phyloP scores from a whole-genome alignment of 2,797 vertebrate genomes.

The Champsocephalus esox region DNA sequence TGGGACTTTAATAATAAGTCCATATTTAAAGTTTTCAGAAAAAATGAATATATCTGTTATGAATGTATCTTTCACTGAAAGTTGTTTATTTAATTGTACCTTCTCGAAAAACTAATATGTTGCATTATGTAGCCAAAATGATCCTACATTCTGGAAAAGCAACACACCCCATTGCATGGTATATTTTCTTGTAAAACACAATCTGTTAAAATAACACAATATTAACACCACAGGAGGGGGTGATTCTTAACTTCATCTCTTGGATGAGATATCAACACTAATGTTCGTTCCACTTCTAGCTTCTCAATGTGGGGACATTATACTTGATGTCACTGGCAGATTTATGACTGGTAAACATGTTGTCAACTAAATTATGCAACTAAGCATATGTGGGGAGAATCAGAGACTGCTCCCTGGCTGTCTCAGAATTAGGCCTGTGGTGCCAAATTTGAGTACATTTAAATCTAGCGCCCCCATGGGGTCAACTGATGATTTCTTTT shows the following conservation, averaged over 20 bases:
- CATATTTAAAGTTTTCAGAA: neutral
- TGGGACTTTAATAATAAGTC: neutral
- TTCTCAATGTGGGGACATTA: neutral
- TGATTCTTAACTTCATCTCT: neutral
- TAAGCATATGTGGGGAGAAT: neutral
- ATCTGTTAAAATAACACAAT: too few relatives aligned
- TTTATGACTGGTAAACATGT: conserved; percentile 23
- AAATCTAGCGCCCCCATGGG: conserved; percentile 12
- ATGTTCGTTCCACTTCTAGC: conserved; percentile 5
- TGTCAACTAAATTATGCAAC: neutral
- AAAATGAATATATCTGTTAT: neutral
- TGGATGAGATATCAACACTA: conserved; percentile 13
- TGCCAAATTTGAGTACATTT: neutral
- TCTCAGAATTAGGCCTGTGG: neutral
- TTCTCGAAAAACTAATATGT: neutral
- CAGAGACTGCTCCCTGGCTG: neutral
- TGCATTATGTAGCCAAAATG: neutral
- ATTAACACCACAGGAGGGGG: neutral
- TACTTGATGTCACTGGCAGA: conserved; percentile 11
- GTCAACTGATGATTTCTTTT: neutral
- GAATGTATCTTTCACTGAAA: neutral
- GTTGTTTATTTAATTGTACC: neutral
- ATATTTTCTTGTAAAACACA: too few relatives aligned
- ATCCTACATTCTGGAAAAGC: neutral
- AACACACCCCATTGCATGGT: too few relatives aligned